Conservation (phyloP, 92 coral and sea anemone genomes). For the Porites cylindrica region DNA sequence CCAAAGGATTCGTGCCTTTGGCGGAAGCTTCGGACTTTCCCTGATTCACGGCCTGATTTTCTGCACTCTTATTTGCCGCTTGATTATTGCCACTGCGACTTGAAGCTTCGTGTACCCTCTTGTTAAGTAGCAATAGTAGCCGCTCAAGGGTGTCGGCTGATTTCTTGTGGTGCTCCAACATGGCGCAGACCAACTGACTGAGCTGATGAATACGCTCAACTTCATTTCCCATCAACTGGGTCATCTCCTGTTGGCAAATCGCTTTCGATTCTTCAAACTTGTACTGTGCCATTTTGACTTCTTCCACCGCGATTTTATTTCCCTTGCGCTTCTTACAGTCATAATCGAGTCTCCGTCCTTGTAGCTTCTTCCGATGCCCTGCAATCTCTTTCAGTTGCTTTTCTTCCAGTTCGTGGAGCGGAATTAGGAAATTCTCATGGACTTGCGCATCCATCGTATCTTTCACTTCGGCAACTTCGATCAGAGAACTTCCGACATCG, state of each 20-base stretch:
- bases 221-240: slow-evolving; percentile 71
- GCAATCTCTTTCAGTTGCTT: slow-evolving; percentile 79
- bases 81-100: slow-evolving; percentile 35
- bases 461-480: slow-evolving; percentile 80
- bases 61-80: slow-evolving; percentile 14
- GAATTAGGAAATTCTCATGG: slow-evolving; percentile 79
- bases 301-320: slow-evolving; percentile 76
- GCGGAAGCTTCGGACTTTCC: slow-evolving; percentile 79
- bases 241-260: slow-evolving; percentile 76
- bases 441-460: slow-evolving; percentile 76
- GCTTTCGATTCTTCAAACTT: slow-evolving; percentile 88
- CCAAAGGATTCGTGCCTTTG: slow-evolving; percentile 92
- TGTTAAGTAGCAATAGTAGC: slow-evolving; percentile 70
- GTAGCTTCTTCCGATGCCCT: slow-evolving; percentile 84
- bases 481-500: slow-evolving; percentile 83
- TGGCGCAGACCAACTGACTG: slow-evolving; percentile 77
- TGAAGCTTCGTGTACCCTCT: slow-evolving; percentile 77
- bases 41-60: slow-evolving; percentile 34
- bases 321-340: slow-evolving; percentile 93
- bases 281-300: slow-evolving; percentile 83
- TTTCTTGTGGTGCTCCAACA: slow-evolving; percentile 87
- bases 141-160: slow-evolving; percentile 88
- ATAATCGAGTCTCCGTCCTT: slow-evolving; percentile 83
- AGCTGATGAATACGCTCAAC: slow-evolving; percentile 88
- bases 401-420: slow-evolving; percentile 75